Evolutionary conservation across 2,113 vertebrate genomes (phyloP), one percentile per base, ranked within the genome.

Genomic region (Ophthalmolycus amberensis): DNA sequence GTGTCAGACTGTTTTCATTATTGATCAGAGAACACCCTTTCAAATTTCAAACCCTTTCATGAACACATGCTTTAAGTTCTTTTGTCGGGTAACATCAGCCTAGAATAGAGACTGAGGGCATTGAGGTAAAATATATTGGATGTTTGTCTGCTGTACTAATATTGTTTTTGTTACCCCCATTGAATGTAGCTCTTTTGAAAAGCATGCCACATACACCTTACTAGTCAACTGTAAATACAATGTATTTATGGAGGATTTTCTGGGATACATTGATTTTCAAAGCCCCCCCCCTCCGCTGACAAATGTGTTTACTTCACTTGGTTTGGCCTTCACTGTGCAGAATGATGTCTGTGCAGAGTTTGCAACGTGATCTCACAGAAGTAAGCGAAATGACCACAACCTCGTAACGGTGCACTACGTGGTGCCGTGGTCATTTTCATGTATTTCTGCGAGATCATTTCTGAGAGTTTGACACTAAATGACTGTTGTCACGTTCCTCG

Each of bases 21-120:
- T 90, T 80, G 81, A 94, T 93, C 87, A 56, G 85, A 71, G 54
- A 80, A 71, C 84, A 67, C 37, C 78, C 67, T 82, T 90, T 90
- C 67, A 84, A 88, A 90, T 46, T 78, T 77, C 16, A 75, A 34
- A 78, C 59, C 91, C 88, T 91, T 91, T 91, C 89, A 89, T 59
- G 20, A 81, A 85, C 85, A 80, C 85, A 77, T 87, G 82, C 86
- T 84, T 92, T 85, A 87, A 76, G 78, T 75, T 38, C 84, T 88
- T 89, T 93, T 92, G 85, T 92, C 85, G 32, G 56, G 73, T 40
- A 70, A 82, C 67, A 62, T 86, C 79, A 48, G 85, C 71, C 84
- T 77, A 88, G 83, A 89, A 93, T 70, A 82, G 54, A 90, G 71
- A 34, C 63, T 11, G 85, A 86, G 81, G 80, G 79, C 82, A 85